Conservation (phyloP, 2,797 vertebrate genomes). For the Buceros bicornis region DNA sequence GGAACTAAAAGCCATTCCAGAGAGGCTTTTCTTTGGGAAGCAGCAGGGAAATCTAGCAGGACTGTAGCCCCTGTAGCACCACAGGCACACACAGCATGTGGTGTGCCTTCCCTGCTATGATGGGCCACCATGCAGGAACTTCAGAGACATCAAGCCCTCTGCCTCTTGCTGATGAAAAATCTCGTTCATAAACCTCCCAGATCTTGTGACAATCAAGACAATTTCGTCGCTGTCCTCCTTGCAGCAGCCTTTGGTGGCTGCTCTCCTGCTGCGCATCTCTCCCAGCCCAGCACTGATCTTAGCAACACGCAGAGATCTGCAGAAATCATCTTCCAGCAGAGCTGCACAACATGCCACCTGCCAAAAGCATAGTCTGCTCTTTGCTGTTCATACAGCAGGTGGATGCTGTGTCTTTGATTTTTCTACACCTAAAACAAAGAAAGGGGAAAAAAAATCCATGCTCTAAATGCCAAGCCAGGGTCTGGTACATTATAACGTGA, state of each 20-base stretch:
- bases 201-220: neutral
- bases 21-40: neutral
- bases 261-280: neutral
- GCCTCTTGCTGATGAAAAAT: neutral
- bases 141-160: neutral
- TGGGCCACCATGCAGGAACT: neutral
- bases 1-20: neutral
- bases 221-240: neutral
- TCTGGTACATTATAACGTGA: neutral
- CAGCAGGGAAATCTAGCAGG: neutral
- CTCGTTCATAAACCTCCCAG: neutral
- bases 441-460: neutral
- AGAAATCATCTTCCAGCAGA: neutral
- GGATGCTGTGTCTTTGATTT: neutral
- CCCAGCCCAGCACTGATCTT: neutral
- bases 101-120: neutral
- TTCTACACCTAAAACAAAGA: neutral
- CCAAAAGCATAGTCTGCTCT: neutral
- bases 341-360: neutral
- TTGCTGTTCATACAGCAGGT: accelerated
- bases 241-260: neutral
- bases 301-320: neutral
- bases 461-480: neutral
- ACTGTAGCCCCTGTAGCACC: neutral
- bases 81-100: neutral